These are phyloP conservation scores for Phoeniculus purpureus DNA, from an alignment of 2,797 vertebrate species.

Conservation along the genomic window DNA sequence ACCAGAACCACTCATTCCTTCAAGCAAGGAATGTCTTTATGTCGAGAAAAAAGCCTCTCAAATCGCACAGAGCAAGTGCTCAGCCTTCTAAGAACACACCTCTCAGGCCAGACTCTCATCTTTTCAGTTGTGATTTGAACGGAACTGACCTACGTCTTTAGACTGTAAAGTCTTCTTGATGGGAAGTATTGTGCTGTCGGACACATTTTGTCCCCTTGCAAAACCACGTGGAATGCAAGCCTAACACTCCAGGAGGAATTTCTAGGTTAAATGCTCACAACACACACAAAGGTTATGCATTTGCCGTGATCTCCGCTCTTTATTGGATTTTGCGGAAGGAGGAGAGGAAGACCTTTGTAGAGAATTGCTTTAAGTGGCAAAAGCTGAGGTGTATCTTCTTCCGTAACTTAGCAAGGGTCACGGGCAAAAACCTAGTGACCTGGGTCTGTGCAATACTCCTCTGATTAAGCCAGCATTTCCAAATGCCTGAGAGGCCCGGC, in stretches of 20 bases:
- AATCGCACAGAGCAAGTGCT: background rate
- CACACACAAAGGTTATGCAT: background rate
- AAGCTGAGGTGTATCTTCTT: background rate
- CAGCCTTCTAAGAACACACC: background rate
- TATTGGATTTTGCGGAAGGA: background rate
- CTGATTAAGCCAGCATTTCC: background rate
- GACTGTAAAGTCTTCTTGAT: background rate
- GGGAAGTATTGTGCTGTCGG: background rate
- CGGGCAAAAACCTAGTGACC: background rate
- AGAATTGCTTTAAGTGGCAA: background rate
- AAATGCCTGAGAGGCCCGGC: background rate
- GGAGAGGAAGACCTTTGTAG: background rate
- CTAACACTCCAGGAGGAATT: background rate
- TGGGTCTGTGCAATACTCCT: background rate
- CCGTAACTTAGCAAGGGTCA: background rate
- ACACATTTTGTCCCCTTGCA: background rate
- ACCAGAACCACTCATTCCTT: background rate
- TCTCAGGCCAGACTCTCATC: background rate
- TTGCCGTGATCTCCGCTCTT: background rate
- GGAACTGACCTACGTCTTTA: background rate
- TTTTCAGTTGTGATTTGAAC: background rate
- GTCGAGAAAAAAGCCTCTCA: background rate
- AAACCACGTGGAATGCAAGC: background rate
- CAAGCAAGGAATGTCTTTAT: background rate
- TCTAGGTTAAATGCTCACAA: background rate